Conservation (phyloP, 2,113 vertebrate genomes). For the Nipponia nippon region DNA sequence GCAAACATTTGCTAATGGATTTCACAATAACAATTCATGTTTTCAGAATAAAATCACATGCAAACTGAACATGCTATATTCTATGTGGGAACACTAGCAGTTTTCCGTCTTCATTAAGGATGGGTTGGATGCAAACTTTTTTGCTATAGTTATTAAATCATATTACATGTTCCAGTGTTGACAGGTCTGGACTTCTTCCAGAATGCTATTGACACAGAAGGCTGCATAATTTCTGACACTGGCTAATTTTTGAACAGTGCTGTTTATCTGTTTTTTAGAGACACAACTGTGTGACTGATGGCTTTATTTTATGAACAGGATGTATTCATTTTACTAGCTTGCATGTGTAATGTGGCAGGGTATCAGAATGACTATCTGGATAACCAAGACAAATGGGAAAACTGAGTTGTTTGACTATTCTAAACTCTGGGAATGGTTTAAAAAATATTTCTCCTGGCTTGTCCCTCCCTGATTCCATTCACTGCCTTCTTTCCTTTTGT, state of each 20-base stretch:
- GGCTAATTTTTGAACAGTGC: slow-evolving; percentile 20
- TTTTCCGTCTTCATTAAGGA: slow-evolving; percentile 35
- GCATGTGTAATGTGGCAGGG: not conserved
- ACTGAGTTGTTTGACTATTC: not conserved
- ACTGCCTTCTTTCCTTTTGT: slow-evolving; percentile 19
- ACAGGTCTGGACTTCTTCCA: slow-evolving; percentile 18
- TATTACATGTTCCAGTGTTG: not conserved
- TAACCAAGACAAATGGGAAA: slow-evolving; percentile 43
- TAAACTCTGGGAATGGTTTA: slow-evolving; percentile 31
- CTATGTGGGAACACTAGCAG: not conserved
- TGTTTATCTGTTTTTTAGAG: slow-evolving; percentile 43
- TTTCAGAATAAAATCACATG: slow-evolving; percentile 42
- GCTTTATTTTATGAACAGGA: slow-evolving; percentile 20
- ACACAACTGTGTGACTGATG: slow-evolving; percentile 1
- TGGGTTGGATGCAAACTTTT: not conserved
- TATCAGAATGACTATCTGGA: slow-evolving; percentile 6
- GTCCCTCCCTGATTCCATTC: not conserved
- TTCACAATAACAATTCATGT: slow-evolving; percentile 43
- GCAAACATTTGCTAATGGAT: slow-evolving; percentile 25
- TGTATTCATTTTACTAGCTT: slow-evolving; percentile 30
- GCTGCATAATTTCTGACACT: slow-evolving; percentile 3
- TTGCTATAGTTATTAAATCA: slow-evolving; percentile 38
- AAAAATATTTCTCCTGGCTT: not conserved
- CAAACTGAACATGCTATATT: not conserved
- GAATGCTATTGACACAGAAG: slow-evolving; percentile 33